Percentiles rank a stretch among this genome's conserved stretches.
These are phyloP conservation scores for Cariama cristata DNA, from an alignment of 2,113 vertebrate species.

Conservation along the genomic window DNA sequence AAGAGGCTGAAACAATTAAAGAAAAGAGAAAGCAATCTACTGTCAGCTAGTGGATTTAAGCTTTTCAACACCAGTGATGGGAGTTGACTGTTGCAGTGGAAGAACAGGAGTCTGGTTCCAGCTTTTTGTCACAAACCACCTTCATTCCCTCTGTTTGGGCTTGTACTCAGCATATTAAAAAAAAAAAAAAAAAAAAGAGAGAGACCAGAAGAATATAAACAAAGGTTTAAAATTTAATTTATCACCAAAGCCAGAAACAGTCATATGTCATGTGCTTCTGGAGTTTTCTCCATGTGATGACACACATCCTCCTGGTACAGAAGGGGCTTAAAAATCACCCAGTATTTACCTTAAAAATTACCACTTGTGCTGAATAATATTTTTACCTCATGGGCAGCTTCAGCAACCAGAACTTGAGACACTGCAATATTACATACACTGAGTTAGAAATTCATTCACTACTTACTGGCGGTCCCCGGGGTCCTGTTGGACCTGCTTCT, in stretches of 20 bases:
- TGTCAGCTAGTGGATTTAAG: neutral
- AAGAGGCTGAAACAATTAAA: neutral
- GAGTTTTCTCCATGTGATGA: neutral
- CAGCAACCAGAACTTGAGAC: neutral
- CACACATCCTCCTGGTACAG: neutral
- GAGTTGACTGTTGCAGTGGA: neutral
- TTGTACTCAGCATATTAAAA: neutral
- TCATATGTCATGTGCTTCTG: neutral
- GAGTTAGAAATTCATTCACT: neutral
- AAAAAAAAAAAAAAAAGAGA: neutral
- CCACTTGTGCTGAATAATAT: neutral
- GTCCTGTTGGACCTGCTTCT: conserved; percentile 87
- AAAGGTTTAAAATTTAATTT: neutral
- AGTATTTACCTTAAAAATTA: neutral
- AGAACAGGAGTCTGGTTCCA: neutral
- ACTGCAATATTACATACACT: neutral
- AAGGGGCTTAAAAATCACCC: neutral
- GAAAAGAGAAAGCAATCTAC: neutral
- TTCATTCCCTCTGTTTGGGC: neutral
- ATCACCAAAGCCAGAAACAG: neutral
- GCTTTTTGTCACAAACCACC: neutral
- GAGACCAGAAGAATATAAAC: neutral
- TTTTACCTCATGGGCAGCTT: neutral
- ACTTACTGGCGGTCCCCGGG: conserved; percentile 88
- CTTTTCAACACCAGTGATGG: neutral